Percentiles rank a stretch among this genome's conserved stretches.
Conservation (phyloP, 2,113 vertebrate genomes). For the Silurus asotus region DNA sequence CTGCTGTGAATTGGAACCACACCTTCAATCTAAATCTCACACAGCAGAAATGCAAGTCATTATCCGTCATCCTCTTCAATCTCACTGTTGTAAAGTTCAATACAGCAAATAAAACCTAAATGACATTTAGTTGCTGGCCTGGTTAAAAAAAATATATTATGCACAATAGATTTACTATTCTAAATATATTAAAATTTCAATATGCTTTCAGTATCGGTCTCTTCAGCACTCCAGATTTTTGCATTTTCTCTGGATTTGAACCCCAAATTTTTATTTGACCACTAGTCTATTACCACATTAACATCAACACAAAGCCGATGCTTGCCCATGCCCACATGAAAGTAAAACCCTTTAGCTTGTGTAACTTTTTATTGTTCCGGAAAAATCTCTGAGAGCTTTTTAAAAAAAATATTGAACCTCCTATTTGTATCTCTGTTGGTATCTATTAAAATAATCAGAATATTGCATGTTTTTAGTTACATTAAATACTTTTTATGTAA, state of each 20-base stretch:
- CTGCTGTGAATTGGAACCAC: constrained; percentile 36
- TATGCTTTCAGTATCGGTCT: neutral
- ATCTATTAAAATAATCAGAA: neutral
- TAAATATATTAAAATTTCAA: too few species aligned
- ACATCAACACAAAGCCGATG: neutral
- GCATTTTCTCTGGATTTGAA: neutral
- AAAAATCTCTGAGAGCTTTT: neutral
- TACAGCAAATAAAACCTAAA: constrained; percentile 32
- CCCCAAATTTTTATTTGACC: too few species aligned
- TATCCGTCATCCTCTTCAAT: constrained; percentile 42
- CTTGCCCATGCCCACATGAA: neutral
- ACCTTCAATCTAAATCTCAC: constrained; percentile 18
- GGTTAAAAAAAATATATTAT: constrained; percentile 26
- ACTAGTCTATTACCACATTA: neutral
- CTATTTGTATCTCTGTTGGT: neutral
- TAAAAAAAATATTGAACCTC: neutral
- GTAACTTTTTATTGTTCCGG: neutral
- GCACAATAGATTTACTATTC: neutral
- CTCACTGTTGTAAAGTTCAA: constrained; percentile 29
- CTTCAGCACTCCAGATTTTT: neutral
- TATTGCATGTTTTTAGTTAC: neutral
- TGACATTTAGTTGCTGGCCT: constrained; percentile 27
- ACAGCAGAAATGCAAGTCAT: constrained; percentile 44
- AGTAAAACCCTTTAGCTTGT: neutral
- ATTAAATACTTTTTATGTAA: neutral